Conservation (phyloP, 2,888 invertebrate species). For the Eupithecia abbreviata region DNA sequence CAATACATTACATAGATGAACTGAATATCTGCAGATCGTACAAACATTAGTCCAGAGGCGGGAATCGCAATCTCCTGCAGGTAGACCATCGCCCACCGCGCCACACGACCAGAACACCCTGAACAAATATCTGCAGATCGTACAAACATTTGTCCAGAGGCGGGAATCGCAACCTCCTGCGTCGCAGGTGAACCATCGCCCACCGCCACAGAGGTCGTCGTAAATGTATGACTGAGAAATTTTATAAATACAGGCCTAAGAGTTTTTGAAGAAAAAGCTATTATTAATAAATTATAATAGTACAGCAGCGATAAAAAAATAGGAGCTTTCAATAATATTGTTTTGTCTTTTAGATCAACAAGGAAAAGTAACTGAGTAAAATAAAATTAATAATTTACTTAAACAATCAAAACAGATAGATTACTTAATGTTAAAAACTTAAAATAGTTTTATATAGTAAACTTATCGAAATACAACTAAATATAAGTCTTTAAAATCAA, state of each 20-base stretch:
- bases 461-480: conserved; percentile 21
- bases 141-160: too few relatives aligned
- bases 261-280: background rate
- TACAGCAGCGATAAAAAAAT: background rate
- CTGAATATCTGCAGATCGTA: too few relatives aligned
- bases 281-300: background rate
- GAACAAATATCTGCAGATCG: too few relatives aligned
- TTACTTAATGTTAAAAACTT: conserved; percentile 14
- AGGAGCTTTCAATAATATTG: background rate
- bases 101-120: too few relatives aligned
- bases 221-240: too few relatives aligned
- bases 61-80: too few relatives aligned
- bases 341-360: background rate
- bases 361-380: background rate
- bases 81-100: too few relatives aligned
- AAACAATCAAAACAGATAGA: conserved; percentile 16
- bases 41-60: too few relatives aligned
- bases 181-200: too few relatives aligned
- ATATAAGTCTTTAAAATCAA: conserved; percentile 41
- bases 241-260: background rate
- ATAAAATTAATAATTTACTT: conserved; percentile 13
- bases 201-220: too few relatives aligned
- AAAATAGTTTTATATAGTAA: conserved; percentile 51
- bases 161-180: too few relatives aligned
- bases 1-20: too few relatives aligned